Conservation (phyloP, 2,113 vertebrate genomes). For the Myxocyprinus asiaticus region DNA sequence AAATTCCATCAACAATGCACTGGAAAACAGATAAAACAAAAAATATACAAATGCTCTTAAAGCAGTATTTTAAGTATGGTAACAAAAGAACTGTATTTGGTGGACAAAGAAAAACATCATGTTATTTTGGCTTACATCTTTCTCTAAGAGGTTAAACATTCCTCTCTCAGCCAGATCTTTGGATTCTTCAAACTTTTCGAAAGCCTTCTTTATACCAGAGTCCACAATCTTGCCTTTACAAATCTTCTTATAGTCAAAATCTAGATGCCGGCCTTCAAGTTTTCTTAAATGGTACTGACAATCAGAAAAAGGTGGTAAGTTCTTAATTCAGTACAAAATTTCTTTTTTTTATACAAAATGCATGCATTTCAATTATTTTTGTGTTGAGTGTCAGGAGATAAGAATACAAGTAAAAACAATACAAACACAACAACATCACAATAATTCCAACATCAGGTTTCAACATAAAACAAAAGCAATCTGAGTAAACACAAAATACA, state of each 20-base stretch:
- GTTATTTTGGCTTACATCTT: conserved; percentile 79
- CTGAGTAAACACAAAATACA: too few species aligned
- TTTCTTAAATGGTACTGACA: conserved; percentile 87
- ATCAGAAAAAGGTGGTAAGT: neutral
- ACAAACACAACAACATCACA: too few species aligned
- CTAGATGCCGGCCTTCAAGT: conserved; percentile 87
- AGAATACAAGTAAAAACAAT: too few species aligned
- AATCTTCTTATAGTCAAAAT: conserved; percentile 91
- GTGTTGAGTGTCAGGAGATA: too few species aligned
- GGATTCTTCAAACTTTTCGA: conserved; percentile 89
- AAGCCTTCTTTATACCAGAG: conserved; percentile 82
- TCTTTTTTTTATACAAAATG: too few species aligned
- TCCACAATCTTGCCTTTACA: conserved; percentile 81
- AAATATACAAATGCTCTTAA: too few species aligned
- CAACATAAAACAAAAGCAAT: too few species aligned
- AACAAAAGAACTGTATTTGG: neutral
- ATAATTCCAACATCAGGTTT: too few species aligned
- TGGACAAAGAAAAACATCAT: neutral
- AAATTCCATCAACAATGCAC: neutral
- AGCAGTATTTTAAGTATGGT: too few species aligned
- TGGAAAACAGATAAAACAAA: too few species aligned
- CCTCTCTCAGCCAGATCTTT: conserved; percentile 88
- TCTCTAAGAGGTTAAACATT: conserved; percentile 92
- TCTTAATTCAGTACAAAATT: too few species aligned
- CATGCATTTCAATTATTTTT: too few species aligned